Conservation (phyloP, 2,113 vertebrate genomes). For the Baryphthengus martii region DNA sequence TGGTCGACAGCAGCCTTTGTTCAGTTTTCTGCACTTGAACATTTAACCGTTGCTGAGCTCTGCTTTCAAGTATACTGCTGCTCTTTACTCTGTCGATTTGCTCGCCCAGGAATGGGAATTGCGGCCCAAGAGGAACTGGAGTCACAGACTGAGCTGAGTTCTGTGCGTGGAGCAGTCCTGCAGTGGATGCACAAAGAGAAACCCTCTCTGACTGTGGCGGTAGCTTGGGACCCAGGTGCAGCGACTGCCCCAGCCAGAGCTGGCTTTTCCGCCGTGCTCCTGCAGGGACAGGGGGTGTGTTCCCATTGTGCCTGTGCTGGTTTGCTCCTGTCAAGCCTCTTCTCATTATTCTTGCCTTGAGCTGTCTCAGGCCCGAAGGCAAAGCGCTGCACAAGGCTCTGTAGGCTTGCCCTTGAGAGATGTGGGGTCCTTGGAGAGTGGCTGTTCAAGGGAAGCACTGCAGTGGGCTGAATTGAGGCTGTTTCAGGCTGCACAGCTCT, state of each 20-base stretch:
- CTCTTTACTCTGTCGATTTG: background rate
- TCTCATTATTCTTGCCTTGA: slow-evolving; percentile 43
- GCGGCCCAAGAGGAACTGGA: background rate
- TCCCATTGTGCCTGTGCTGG: background rate
- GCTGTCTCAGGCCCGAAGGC: slow-evolving; percentile 30
- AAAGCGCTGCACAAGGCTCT: background rate
- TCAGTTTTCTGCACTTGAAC: background rate
- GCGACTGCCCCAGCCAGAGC: rapidly evolving
- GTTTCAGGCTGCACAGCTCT: slow-evolving; percentile 61
- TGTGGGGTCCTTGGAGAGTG: background rate
- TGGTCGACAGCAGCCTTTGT: background rate
- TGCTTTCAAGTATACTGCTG: background rate
- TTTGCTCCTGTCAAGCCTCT: slow-evolving; percentile 38
- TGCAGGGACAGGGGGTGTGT: background rate
- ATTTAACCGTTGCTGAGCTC: rapidly evolving
- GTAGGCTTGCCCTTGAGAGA: slow-evolving; percentile 1
- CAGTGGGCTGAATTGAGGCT: slow-evolving; percentile 48
- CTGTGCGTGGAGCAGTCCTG: background rate
- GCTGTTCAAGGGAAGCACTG: slow-evolving; percentile 29
- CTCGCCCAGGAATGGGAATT: background rate
- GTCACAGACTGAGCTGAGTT: background rate
- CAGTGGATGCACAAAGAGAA: background rate
- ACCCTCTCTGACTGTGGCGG: background rate
- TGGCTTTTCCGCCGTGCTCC: background rate
- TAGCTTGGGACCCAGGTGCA: slow-evolving; percentile 21